Evolutionary conservation across 2,113 vertebrate species (phyloP), one percentile per base, ranked within the genome.

Genomic region (Nycticryphes semicollaris): DNA sequence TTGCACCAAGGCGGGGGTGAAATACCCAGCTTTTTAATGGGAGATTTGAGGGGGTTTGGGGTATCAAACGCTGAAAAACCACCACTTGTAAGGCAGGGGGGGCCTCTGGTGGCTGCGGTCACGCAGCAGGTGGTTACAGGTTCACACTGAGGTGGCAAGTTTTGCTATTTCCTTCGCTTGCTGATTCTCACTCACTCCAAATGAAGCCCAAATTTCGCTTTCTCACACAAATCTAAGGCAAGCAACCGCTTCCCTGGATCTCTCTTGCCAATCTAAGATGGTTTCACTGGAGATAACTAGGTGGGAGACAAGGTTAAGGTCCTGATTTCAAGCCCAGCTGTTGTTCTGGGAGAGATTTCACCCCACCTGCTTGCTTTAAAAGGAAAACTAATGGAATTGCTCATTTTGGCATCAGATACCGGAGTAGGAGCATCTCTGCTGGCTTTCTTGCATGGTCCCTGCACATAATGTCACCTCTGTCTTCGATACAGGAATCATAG

Each of bases 101-200:
- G 87, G 74, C 91, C 96, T 96, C 94, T 91, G 12, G 78, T 85
- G 93, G 94, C 59, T 62, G 50, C 4, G 17, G 21, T 7, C 4
- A 0, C 0, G 35, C 17, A 1, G 24, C 1, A 12, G 0, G 27
- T 0, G 19, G 14, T 2, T 4, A 0, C 3, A 1, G 28, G 1
- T n/a, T 25, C 14, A 1, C 0, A 3, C 2, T 0, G 14, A 30
- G 67, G 7, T 11, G 30, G 47, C 8, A 7, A 4, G 1, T 66
- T 77, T 27, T 15, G 9, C 31, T 23, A 0, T 4, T 69, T 5
- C 6, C 63, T 50, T 78, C 60, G 4, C n/a, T 30, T 9, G 8
- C 3, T 1, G 1, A 6, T 21, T 51, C 60, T 45, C 63, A 0
- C 25, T 5, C 4, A 3, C 51, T 9, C 56, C 60, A 33, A 47